Conservation (phyloP, 1,140 invertebrate species). For the Drosophila punjabiensis region DNA sequence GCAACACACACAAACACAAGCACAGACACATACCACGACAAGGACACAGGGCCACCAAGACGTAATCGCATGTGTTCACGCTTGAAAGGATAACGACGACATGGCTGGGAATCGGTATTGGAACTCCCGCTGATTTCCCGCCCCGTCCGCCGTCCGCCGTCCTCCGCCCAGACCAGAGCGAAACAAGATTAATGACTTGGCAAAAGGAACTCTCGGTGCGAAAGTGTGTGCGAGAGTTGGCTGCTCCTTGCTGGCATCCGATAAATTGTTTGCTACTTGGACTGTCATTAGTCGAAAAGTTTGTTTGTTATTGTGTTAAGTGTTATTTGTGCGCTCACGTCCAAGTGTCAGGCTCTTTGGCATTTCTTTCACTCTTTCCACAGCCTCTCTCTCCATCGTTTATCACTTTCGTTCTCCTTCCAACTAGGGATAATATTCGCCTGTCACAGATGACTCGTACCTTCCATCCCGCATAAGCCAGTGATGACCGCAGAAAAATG, state of each 20-base stretch:
- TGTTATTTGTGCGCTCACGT: slow-evolving; percentile 82
- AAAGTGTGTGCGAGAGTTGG: slow-evolving; percentile 33
- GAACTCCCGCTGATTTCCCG: slow-evolving; percentile 33
- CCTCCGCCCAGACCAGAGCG: slow-evolving; percentile 58
- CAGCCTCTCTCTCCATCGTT: slow-evolving; percentile 52
- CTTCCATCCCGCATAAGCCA: slow-evolving; percentile 33
- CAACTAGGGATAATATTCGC: slow-evolving; percentile 53
- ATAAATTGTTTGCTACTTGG: slow-evolving; percentile 84
- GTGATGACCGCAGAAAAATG: slow-evolving; percentile 58
- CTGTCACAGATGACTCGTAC: slow-evolving; percentile 65
- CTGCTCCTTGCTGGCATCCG: slow-evolving; percentile 66
- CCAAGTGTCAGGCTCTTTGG: slow-evolving; percentile 75
- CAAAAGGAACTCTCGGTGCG: slow-evolving; percentile 59
- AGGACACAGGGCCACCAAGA: slow-evolving; percentile 65
- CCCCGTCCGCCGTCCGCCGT: slow-evolving; percentile 14
- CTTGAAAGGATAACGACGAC: slow-evolving; percentile 82
- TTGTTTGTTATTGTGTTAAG: slow-evolving; percentile 85
- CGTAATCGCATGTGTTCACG: slow-evolving; percentile 85
- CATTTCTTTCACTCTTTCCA: slow-evolving; percentile 28
- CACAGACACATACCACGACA: slow-evolving; percentile 3
- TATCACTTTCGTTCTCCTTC: slow-evolving; percentile 72
- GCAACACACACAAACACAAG: slow-evolving; percentile 69
- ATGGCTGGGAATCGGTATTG: slow-evolving; percentile 56
- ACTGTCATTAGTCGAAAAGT: slow-evolving; percentile 85
- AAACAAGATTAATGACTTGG: slow-evolving; percentile 84